Conservation (phyloP, 1,140 invertebrate species). For the Hyposmocoma kahamanoa region DNA sequence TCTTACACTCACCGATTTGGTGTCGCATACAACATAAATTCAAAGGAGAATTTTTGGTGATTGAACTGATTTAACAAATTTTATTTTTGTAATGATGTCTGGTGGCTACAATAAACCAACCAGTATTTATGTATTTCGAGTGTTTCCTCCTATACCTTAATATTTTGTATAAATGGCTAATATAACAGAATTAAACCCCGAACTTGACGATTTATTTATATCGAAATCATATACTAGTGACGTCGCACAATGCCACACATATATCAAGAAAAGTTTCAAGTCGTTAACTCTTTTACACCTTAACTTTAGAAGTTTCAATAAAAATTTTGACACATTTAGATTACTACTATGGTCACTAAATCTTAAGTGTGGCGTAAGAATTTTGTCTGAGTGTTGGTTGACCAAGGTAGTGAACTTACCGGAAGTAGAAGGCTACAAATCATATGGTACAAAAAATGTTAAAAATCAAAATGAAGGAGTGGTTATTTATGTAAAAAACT, state of each 20-base stretch:
- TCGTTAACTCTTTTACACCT: conserved; percentile 8
- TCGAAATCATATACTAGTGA: neutral
- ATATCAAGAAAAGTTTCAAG: neutral
- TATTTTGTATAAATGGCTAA: neutral
- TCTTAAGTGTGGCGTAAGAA: conserved; percentile 15
- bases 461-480: conserved; percentile 24
- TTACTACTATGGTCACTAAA: conserved; percentile 8
- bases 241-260: neutral
- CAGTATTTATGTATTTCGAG: neutral
- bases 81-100: neutral
- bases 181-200: neutral
- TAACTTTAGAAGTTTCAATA: conserved; percentile 22
- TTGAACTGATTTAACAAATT: neutral
- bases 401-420: conserved; percentile 7
- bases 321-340: conserved; percentile 17
- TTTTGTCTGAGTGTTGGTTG: conserved; percentile 23
- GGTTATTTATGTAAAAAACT: conserved; percentile 11
- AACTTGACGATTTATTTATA: neutral
- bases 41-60: neutral
- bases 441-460: neutral
- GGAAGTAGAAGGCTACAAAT: conserved; percentile 9
- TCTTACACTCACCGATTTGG: neutral
- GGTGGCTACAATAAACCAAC: neutral
- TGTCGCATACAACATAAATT: neutral
- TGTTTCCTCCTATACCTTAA: neutral